Conservation (phyloP, 2,888 invertebrate species). For the Tenthredo notha region DNA sequence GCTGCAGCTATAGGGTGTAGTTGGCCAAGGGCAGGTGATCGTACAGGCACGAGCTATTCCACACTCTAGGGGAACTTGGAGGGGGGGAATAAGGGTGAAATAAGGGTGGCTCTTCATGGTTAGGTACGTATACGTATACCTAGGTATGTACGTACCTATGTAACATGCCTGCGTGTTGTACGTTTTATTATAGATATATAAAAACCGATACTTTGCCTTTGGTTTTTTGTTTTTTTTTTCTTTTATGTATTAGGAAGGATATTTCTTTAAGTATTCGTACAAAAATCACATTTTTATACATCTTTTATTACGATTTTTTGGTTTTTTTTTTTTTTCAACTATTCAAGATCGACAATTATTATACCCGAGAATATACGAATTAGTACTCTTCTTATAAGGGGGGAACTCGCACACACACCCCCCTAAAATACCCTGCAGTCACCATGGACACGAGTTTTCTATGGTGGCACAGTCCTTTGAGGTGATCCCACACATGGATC, state of each 20-base stretch:
- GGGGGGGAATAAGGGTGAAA: neutral
- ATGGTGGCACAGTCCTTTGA: conserved; percentile 62
- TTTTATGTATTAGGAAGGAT: too few relatives aligned
- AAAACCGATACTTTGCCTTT: neutral
- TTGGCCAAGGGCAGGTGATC: conserved; percentile 54
- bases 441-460: conserved; percentile 62
- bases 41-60: conserved; percentile 54
- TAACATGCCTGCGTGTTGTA: neutral
- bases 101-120: conserved; percentile 33
- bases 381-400: neutral
- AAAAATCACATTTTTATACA: neutral
- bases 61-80: neutral
- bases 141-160: neutral
- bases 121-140: neutral
- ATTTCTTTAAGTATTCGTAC: neutral
- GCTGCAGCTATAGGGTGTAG: conserved; percentile 44
- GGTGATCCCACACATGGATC: conserved; percentile 31
- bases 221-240: neutral
- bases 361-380: neutral
- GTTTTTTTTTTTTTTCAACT: neutral
- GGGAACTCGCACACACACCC: neutral
- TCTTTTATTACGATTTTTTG: too few relatives aligned
- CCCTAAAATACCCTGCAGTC: conserved; percentile 56
- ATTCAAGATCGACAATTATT: neutral
- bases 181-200: neutral